A percentile compares a stretch with the other conserved stretches of the same genome.
Evolutionary conservation across 2,113 vertebrate species (phyloP).

Genomic region (Gulo gulo): DNA sequence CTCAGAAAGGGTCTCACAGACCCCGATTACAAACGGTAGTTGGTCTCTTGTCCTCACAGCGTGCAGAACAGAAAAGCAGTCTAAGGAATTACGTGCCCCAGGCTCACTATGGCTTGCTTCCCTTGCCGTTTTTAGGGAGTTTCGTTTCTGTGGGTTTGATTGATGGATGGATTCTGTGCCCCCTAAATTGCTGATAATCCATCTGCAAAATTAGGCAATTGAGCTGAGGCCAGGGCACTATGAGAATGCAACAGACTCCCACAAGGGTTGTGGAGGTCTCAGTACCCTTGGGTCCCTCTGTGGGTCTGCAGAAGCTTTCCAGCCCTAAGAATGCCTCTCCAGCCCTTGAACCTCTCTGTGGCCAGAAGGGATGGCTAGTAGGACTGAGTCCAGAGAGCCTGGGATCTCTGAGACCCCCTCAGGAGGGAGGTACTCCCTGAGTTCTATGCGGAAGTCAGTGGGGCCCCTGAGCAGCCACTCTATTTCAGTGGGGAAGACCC

Average conservation of each 20-base stretch:
- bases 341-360: not conserved
- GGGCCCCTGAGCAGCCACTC: not conserved
- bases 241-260: not conserved
- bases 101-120: not conserved
- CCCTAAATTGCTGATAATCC: not conserved
- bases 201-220: not conserved
- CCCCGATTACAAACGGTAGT: not conserved
- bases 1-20: not conserved
- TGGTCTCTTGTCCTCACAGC: not conserved
- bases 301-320: not conserved
- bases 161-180: not conserved
- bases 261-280: fast-evolving
- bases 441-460: not conserved
- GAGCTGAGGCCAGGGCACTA: not conserved
- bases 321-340: not conserved
- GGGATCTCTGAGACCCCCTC: not conserved
- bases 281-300: not conserved
- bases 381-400: not conserved
- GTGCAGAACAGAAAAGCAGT: not conserved
- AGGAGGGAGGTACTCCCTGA: not conserved
- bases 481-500: not conserved
- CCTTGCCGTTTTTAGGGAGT: not conserved
- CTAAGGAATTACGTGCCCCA: not conserved
- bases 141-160: not conserved
- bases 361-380: not conserved